These are phyloP conservation scores for Cinclus cinclus DNA, from an alignment of 2,113 vertebrate genomes.

Conservation along the genomic window DNA sequence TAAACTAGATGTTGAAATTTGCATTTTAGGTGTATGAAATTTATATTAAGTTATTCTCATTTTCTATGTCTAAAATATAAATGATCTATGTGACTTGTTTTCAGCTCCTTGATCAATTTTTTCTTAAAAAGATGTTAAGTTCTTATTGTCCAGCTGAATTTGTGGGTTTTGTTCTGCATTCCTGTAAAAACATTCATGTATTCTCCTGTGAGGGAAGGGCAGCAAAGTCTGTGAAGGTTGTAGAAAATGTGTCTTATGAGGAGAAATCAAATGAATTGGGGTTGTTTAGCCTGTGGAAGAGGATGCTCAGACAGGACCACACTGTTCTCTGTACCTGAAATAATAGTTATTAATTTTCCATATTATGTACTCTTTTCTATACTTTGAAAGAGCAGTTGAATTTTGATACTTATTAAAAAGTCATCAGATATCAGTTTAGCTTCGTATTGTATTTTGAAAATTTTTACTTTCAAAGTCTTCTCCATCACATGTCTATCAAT, in stretches of 20 bases:
- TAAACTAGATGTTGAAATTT: not conserved
- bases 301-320: rapidly evolving
- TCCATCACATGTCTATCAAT: not conserved
- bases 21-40: not conserved
- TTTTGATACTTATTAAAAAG: not conserved
- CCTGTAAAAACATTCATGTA: not conserved
- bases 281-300: not conserved
- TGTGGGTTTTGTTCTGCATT: not conserved
- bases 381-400: not conserved
- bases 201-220: not conserved
- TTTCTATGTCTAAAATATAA: not conserved
- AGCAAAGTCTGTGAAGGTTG: not conserved
- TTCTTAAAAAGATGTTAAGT: not conserved
- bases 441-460: not conserved
- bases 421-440: not conserved
- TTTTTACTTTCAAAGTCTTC: not conserved
- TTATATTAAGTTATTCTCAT: not conserved
- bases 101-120: not conserved
- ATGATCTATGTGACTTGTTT: not conserved
- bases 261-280: too few species aligned
- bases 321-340: not conserved
- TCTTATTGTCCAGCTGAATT: not conserved
- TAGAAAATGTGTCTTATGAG: not conserved
- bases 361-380: not conserved
- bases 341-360: not conserved